Evolutionary conservation across 2,888 invertebrate genomes (phyloP), one percentile per base, ranked within the genome.

Genomic region (Punctoribates punctum): DNA sequence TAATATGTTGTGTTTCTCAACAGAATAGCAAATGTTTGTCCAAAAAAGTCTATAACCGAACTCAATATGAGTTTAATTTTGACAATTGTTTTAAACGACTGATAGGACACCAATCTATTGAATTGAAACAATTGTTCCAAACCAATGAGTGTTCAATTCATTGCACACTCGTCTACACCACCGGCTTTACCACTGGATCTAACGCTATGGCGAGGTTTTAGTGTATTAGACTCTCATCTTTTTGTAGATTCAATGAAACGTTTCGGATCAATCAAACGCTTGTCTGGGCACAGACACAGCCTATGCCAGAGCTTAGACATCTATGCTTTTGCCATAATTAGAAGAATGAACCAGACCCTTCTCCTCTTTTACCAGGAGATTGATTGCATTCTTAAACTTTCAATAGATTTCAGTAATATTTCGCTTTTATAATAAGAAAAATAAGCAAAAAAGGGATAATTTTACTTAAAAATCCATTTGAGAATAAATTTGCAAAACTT

Each of bases 231-330:
- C 48, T 72, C 48, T 72, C 72, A 72, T 72, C 72, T 48, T 72
- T 72, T 72, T 72, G 72, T 72, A 48, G 72, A 72, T 72, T 72
- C 72, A 72, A 72, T 72, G 72, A 72, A 72, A 72, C 72, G 72
- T 72, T 72, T 72, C 72, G 48, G 46, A 46, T 72, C 72, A 72
- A 72, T 72, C 72, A 46, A 72, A 72, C 72, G 72, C 72, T 72
- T 72, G 72, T 72, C 72, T 72, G 72, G 72, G 72, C 72, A 72
- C 72, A 72, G 70, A 23, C 62, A 25, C 13, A 51, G 51, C n/a
- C 57, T 11, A 23, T 23, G 57, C 27, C 62, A 62, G 23, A 17
- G 23, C 42, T 42, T 38, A 72, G 48, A 42, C 72, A 72, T 48
- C 20, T 25, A 67, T 67, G 72, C 48, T 72, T 48, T 72, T 72